A percentile compares a stretch with the other conserved stretches of the same genome.
phyloP scores from a whole-genome alignment of 2,888 invertebrate species.

The Caenorhabditis sp. region DNA sequence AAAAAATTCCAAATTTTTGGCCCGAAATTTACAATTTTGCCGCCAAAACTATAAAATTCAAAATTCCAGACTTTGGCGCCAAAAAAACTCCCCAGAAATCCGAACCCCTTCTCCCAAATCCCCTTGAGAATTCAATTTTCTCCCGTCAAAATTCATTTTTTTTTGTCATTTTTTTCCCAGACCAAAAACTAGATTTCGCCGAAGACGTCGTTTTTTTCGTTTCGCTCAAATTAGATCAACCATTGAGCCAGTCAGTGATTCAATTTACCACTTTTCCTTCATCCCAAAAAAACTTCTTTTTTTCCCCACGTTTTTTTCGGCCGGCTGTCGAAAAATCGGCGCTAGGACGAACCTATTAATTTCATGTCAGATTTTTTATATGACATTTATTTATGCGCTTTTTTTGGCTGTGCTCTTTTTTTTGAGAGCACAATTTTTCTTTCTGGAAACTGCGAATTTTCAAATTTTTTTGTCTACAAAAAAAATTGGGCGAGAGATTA shows the following conservation, averaged over 20 bases:
- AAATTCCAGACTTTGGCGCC: too few species aligned
- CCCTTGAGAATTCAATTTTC: too few species aligned
- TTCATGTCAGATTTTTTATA: neutral
- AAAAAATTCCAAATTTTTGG: too few species aligned
- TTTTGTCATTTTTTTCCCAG: too few species aligned
- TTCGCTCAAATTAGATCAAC: neutral
- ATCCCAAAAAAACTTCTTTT: neutral
- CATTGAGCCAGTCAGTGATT: neutral
- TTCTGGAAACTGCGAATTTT: neutral
- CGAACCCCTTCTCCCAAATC: too few species aligned
- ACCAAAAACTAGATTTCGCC: too few species aligned
- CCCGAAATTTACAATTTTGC: too few species aligned
- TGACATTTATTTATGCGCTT: neutral
- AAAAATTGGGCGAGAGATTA: too few species aligned
- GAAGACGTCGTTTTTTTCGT: neutral
- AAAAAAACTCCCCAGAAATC: too few species aligned
- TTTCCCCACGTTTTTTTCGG: neutral
- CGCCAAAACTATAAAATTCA: too few species aligned
- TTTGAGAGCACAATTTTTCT: too few species aligned
- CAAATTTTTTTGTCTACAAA: neutral
- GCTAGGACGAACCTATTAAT: neutral
- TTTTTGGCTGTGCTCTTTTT: neutral
- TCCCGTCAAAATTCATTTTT: too few species aligned
- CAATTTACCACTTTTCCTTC: neutral
- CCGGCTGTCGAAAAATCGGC: neutral